These are phyloP conservation scores for Aspidiotus rigidus DNA, from an alignment of 2,888 invertebrate species.

Conservation along the genomic window DNA sequence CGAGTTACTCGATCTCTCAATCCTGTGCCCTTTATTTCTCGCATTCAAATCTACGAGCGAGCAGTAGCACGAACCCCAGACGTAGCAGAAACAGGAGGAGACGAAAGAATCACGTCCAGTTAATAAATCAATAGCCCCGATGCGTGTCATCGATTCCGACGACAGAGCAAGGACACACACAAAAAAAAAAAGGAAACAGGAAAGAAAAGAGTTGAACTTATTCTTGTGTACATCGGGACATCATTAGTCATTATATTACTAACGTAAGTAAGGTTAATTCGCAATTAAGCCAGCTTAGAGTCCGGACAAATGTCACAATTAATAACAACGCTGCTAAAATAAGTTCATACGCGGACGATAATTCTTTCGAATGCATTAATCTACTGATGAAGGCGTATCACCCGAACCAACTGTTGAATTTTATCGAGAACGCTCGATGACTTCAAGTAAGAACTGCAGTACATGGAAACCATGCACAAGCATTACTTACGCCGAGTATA, in stretches of 20 bases:
- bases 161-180: no score
- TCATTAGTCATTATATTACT: conserved; percentile 22
- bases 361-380: conserved; percentile 30
- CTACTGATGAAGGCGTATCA: conserved; percentile 23
- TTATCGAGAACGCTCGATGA: not conserved
- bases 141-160: no score
- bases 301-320: conserved; percentile 28
- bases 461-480: not conserved
- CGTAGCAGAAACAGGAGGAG: no score
- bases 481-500: no score
- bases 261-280: conserved; percentile 28
- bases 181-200: no score
- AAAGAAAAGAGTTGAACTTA: no score
- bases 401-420: not conserved
- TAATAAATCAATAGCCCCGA: no score
- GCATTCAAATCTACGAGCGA: no score
- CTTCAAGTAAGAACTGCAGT: not conserved
- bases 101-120: no score
- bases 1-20: no score
- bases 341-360: conserved; percentile 13
- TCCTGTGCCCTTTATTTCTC: no score
- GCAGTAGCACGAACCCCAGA: no score
- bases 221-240: not conserved
- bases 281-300: conserved; percentile 30
- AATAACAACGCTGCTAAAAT: conserved; percentile 7